Base-by-base conservation (phyloP, 2,797 vertebrate genomes). In the Echiichthys vipera region DNA sequence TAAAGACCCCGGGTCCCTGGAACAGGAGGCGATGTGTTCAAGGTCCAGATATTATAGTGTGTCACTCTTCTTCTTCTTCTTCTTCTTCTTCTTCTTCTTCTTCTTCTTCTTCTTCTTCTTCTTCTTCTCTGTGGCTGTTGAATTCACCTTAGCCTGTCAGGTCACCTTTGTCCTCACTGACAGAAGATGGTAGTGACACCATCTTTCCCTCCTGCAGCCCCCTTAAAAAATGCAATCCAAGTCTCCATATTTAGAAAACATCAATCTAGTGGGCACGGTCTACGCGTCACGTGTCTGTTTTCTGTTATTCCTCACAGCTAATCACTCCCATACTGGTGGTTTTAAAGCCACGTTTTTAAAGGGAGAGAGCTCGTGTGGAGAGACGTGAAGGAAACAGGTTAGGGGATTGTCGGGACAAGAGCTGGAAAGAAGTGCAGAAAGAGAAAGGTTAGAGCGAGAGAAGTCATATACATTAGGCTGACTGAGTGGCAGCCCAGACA, bases 21-120 rank as follows among this genome's bases (percentile, higher is more conserved):
- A 72, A 73, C 71, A 77, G 77, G 77, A 83, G 49, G 30, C 40
- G 2, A 2, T 34, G 69, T 81, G 71, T 66, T 84, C 55, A 72
- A 66, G 64, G 62, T 68, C 57, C 77, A 43, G 13, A 70, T 30
- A 54, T 51, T n/a, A 61, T 37, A 29, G 43, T 6, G 25, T 74
- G 87, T 81, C 77, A 81, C 75, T 46, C 68, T 77, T 76, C 36
- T 53, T 81, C 62, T n/a, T n/a, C n/a, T n/a, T n/a, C n/a, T n/a
- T n/a, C n/a, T n/a, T n/a, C n/a, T n/a, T n/a, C n/a, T n/a, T n/a
- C n/a, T n/a, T n/a, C n/a, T n/a, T n/a, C n/a, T n/a, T n/a, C n/a
- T n/a, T n/a, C n/a, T n/a, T n/a, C n/a, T n/a, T n/a, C n/a, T n/a
- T n/a, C n/a, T n/a, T n/a, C n/a, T n/a, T n/a, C n/a, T n/a, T n/a